Base-by-base conservation (phyloP, 2,113 vertebrate genomes). In the Geococcyx californianus region DNA sequence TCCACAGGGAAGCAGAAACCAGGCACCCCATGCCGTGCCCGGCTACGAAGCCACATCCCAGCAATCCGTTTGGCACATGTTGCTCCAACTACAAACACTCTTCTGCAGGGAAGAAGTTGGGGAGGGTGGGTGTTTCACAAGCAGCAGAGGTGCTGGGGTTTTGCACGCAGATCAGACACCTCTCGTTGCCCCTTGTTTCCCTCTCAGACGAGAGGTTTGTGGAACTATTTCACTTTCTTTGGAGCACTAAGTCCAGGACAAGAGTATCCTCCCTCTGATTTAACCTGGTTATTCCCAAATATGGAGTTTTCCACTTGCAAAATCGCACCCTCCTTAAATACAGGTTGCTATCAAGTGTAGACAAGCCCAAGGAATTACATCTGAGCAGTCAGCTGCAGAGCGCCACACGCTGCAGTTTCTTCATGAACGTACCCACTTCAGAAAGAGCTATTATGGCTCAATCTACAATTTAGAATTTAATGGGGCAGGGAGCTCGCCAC, bases 241-340 rank as follows among this genome's bases (percentile, higher is more conserved):
- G 52, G 47, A 87, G 59, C 40, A 23, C 19, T 36, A 40, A n/a
- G 36, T 76, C 74, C 78, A 79, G 77, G 72, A 40, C 10, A 51
- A 52, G 16, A 84, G 4, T 19, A 68, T 13, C 84, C 44, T 79
- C 75, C 63, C 76, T 44, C 70, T 85, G 69, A 20, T 64, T 87
- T 83, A 86, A 87, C 72, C 42, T 74, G 20, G 42, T 70, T 93
- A 94, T 86, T 97, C 91, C 94, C 93, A 94, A 96, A 92, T 72
- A 93, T n/a, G 80, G 93, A 95, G 66, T 90, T 95, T 90, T 94
- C 86, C 80, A 80, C 86, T 93, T 80, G 59, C 83, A 91, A 38
- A 90, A 88, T 90, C 79, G 94, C 95, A 95, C 82, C 87, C 79
- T 80, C 29, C 55, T 38, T 54, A 84, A 93, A 66, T 38, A 62